These are phyloP conservation scores for Pitangus sulphuratus DNA, from an alignment of 2,797 vertebrate species.

Conservation along the genomic window DNA sequence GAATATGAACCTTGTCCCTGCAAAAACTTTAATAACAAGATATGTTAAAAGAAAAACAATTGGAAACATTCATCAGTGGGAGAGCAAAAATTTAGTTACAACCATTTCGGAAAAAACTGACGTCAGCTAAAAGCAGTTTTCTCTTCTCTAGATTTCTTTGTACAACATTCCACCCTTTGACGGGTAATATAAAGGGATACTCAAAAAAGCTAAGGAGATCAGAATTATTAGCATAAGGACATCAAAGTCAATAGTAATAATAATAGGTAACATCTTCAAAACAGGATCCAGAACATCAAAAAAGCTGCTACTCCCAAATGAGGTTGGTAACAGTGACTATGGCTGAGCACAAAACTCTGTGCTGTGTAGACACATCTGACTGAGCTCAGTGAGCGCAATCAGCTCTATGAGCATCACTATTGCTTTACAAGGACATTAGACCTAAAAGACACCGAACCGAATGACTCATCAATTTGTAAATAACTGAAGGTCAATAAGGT, in stretches of 20 bases:
- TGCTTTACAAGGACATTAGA: neutral
- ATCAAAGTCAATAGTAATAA: neutral
- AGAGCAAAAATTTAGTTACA: neutral
- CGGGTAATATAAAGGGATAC: neutral
- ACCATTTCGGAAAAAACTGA: neutral
- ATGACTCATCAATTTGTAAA: neutral
- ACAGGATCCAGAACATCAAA: neutral
- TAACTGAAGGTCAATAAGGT: neutral
- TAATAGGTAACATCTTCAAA: neutral
- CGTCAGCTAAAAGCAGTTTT: neutral
- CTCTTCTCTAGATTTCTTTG: neutral
- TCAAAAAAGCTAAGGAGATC: neutral
- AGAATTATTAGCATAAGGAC: neutral
- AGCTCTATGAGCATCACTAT: neutral
- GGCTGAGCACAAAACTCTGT: neutral
- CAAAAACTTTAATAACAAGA: neutral
- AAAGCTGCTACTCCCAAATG: neutral
- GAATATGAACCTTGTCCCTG: neutral
- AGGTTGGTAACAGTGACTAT: neutral
- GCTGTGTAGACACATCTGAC: neutral
- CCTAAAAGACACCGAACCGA: neutral
- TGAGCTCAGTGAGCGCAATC: neutral
- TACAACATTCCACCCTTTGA: neutral
- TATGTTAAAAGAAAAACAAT: neutral
- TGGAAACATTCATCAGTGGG: neutral